Base-by-base conservation (phyloP, 2,888 invertebrate genomes). In the Allolobophora icterica region DNA sequence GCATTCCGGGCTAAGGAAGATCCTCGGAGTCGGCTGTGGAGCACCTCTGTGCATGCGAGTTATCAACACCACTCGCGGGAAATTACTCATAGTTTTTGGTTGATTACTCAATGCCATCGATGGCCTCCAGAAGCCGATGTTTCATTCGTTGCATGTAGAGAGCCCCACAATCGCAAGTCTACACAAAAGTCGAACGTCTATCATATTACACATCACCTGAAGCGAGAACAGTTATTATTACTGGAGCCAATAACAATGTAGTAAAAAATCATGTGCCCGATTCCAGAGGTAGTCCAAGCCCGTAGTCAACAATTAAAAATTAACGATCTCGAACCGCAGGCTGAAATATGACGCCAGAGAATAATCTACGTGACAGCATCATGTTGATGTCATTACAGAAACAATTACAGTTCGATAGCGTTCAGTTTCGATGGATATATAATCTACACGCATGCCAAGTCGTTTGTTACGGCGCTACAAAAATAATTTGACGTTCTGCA, bases 141-240 rank as follows among this genome's bases (percentile, higher is more conserved):
- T 71, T 71, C 71, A n/a, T 71, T 13, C 71, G 71, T 71, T 71
- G 71, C 71, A 71, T 71, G 71, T n/a, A 71, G 1, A 52, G 13
- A 42, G 42, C 21, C 52, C 24, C 52, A 21, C 21, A 52, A 52
- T 71, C 71, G 71, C 71, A n/a, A n/a, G 30, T n/a, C 71, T 71
- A 71, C 30, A n/a, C 30, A 71, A n/a, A n/a, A 71, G 71, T 30
- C 71, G n/a, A 71, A n/a, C 71, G 71, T 11, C 71, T 71, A 71
- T 71, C 71, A n/a, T n/a, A 30, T 71, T 71, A 71, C 30, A 71
- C 0, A 71, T 8, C 71, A 71, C 71, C 71, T 30, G 71, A 71
- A 71, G 71, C 71, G 71, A 71, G n/a, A 71, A 71, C 71, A 71
- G n/a, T n/a, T n/a, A 71, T n/a, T n/a, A 71, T 71, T 71, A 71